phyloP scores from a whole-genome alignment of 2,888 invertebrate genomes.

The Myathropa florea region DNA sequence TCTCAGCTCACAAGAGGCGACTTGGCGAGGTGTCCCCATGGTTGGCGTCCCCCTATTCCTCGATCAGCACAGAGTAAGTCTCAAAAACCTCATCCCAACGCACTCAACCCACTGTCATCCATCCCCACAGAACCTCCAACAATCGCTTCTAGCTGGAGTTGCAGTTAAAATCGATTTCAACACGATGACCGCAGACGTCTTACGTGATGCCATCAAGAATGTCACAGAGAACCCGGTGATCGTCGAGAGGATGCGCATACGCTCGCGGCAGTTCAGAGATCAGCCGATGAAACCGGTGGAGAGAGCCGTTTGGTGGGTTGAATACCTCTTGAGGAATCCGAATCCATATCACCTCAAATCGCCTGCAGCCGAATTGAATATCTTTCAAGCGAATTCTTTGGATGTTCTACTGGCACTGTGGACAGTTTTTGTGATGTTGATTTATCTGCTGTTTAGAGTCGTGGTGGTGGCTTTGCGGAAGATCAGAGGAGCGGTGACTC shows the following conservation, averaged over 20 bases:
- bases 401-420: conserved; percentile 74
- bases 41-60: conserved; percentile 75
- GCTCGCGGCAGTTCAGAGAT: conserved; percentile 81
- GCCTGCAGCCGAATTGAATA: conserved; percentile 80
- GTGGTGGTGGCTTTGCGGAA: background rate
- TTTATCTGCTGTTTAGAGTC: background rate
- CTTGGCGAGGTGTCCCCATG: conserved; percentile 76
- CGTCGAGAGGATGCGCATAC: conserved; percentile 75
- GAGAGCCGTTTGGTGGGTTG: conserved; percentile 84
- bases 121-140: conserved; percentile 47
- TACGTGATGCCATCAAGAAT: conserved; percentile 62
- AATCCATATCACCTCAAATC: conserved; percentile 82
- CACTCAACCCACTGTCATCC: too few species aligned
- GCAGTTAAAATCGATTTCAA: conserved; percentile 69
- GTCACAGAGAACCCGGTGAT: conserved; percentile 68
- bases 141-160: conserved; percentile 67
- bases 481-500: background rate
- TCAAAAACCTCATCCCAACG: background rate
- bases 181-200: conserved; percentile 57
- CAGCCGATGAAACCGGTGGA: conserved; percentile 82
- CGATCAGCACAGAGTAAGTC: conserved; percentile 73
- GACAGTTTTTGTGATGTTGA: background rate
- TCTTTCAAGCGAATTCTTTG: conserved; percentile 80
- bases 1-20: conserved; percentile 76
- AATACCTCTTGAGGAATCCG: conserved; percentile 82